These are phyloP conservation scores for Podilymbus podiceps DNA, from an alignment of 2,113 vertebrate genomes.

Conservation along the genomic window DNA sequence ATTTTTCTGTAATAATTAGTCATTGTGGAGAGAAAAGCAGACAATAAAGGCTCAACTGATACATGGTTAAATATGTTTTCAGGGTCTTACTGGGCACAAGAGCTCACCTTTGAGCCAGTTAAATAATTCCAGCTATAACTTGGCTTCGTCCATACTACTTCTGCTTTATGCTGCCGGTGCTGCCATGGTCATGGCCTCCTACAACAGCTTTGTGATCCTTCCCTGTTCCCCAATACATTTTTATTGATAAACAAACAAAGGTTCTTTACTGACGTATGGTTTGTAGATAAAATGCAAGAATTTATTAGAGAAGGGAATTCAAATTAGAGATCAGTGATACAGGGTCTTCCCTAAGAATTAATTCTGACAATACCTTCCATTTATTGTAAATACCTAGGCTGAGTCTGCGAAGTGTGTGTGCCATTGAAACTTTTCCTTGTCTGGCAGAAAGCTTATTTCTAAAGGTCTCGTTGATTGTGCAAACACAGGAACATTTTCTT, in stretches of 20 bases:
- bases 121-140: constrained; percentile 48
- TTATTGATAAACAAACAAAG: constrained; percentile 18
- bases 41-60: neutral
- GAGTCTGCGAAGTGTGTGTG: neutral
- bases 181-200: neutral
- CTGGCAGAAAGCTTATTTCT: constrained; percentile 62
- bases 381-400: constrained; percentile 30
- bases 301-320: constrained; percentile 41
- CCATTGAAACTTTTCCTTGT: constrained; percentile 50
- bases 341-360: constrained; percentile 48
- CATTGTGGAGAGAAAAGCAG: neutral
- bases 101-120: constrained; percentile 61
- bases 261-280: neutral
- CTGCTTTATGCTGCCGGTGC: constrained; percentile 21
- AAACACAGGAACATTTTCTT: constrained; percentile 59
- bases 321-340: constrained; percentile 32
- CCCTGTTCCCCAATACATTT: neutral
- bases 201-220: neutral
- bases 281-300: constrained; percentile 7
- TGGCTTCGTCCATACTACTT: neutral
- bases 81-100: constrained; percentile 14
- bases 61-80: constrained; percentile 39
- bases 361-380: constrained; percentile 34
- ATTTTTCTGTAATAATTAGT: constrained; percentile 32
- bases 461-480: constrained; percentile 67